Evolutionary conservation across 2,888 invertebrate genomes (phyloP).

Genomic region (Campopleginae sp.): DNA sequence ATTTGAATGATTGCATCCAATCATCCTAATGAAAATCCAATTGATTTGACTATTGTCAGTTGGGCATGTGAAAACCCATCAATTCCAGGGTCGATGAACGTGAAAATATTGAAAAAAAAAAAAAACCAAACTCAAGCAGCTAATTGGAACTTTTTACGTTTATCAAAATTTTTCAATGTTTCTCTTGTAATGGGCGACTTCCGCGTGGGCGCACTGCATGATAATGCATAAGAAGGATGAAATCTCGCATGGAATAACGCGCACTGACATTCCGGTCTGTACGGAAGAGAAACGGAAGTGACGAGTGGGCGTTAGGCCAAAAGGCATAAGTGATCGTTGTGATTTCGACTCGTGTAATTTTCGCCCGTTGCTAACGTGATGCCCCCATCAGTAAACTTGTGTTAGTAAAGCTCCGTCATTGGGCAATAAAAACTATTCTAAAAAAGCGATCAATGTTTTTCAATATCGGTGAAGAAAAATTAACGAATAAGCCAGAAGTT

Average conservation of each 20-base stretch:
- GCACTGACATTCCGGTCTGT: slow-evolving; percentile 39
- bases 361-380: slow-evolving; percentile 25
- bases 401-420: background rate
- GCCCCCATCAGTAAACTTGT: background rate
- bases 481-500: background rate
- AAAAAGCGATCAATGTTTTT: background rate
- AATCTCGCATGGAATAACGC: slow-evolving; percentile 27
- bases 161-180: slow-evolving; percentile 7
- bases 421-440: background rate
- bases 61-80: background rate
- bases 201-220: slow-evolving; percentile 14
- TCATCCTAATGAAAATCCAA: background rate
- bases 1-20: slow-evolving; percentile 13
- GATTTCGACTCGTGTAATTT: slow-evolving; percentile 21
- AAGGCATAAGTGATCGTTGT: slow-evolving; percentile 44
- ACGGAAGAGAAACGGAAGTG: slow-evolving; percentile 54
- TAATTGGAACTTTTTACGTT: no score
- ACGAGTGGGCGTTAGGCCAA: slow-evolving; percentile 62
- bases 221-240: slow-evolving; percentile 31
- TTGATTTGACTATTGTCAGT: background rate
- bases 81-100: background rate
- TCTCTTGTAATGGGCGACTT: slow-evolving; percentile 4
- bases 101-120: background rate
- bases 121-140: background rate
- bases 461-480: background rate